Percentiles rank a stretch among this genome's conserved stretches.
These are phyloP conservation scores for Ammodytes dubius DNA, from an alignment of 2,113 vertebrate genomes.

Conservation along the genomic window DNA sequence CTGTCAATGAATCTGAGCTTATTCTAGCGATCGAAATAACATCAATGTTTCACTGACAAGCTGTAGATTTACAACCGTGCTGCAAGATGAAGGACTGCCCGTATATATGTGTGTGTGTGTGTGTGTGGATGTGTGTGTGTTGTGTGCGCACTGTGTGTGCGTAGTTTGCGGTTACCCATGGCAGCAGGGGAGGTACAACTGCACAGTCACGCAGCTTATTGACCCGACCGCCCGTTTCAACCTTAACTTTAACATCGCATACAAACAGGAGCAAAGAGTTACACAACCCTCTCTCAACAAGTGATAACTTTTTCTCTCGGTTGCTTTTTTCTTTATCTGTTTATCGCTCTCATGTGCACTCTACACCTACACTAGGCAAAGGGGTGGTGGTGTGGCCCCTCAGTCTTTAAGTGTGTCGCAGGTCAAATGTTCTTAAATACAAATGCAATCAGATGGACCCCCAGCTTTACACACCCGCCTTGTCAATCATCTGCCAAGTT, in stretches of 20 bases:
- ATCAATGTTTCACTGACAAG: conserved; percentile 32
- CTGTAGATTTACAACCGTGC: conserved; percentile 19
- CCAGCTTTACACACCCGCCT: conserved; percentile 38
- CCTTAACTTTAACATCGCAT: conserved; percentile 72
- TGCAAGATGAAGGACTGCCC: conserved; percentile 3
- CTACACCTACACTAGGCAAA: conserved; percentile 23
- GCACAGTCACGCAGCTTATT: conserved; percentile 61
- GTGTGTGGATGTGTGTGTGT: neutral
- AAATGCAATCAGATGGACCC: conserved; percentile 55
- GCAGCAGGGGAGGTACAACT: conserved; percentile 46
- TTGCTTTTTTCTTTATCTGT: neutral
- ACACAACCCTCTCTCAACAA: conserved; percentile 58
- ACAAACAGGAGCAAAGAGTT: conserved; percentile 70
- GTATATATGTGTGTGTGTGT: conserved; percentile 5
- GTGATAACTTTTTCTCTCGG: conserved; percentile 34
- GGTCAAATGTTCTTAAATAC: conserved; percentile 70
- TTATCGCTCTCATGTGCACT: conserved; percentile 4
- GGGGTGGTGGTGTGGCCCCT: conserved; percentile 3
- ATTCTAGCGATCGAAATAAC: conserved; percentile 21
- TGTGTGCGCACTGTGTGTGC: neutral
- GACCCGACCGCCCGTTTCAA: conserved; percentile 62
- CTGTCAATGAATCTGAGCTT: conserved; percentile 6
- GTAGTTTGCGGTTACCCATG: conserved; percentile 17
- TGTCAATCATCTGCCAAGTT: conserved; percentile 70
- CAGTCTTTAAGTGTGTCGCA: conserved; percentile 11